These are phyloP conservation scores for Kuschelorhynchus macadamiae DNA, from an alignment of 2,888 invertebrate species.

Conservation along the genomic window DNA sequence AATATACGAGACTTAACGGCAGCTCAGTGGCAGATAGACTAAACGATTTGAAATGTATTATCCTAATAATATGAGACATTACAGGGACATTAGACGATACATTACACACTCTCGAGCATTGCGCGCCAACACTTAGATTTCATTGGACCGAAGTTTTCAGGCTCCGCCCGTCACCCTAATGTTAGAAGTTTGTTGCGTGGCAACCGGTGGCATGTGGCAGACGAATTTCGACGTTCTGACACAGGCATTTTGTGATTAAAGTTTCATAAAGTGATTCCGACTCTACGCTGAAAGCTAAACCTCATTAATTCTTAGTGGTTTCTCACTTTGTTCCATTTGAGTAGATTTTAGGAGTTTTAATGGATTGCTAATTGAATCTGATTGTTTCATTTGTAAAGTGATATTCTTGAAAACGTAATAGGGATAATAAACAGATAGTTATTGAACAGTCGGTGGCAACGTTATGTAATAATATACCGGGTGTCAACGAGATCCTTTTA, in stretches of 20 bases:
- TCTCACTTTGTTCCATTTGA: slow-evolving; percentile 50
- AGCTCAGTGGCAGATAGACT: slow-evolving; percentile 66
- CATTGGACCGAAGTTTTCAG: slow-evolving; percentile 62
- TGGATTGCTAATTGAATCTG: slow-evolving; percentile 40
- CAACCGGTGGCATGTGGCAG: slow-evolving; percentile 55
- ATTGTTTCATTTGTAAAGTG: too few species aligned
- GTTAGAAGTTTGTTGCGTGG: slow-evolving; percentile 60
- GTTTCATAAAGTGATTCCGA: slow-evolving; percentile 38
- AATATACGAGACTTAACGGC: slow-evolving; percentile 52
- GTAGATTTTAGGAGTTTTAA: slow-evolving; percentile 40
- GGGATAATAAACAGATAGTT: too few species aligned
- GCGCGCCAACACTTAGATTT: slow-evolving; percentile 60
- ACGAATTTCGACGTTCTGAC: slow-evolving; percentile 59
- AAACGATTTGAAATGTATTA: slow-evolving; percentile 70
- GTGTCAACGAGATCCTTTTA: too few species aligned
- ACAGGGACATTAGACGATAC: slow-evolving; percentile 70
- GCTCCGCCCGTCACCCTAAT: slow-evolving; percentile 62
- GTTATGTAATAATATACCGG: too few species aligned
- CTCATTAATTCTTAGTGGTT: slow-evolving; percentile 44
- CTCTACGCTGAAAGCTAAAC: slow-evolving; percentile 41
- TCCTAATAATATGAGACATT: slow-evolving; percentile 70
- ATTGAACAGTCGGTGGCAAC: too few species aligned
- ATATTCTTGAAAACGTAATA: too few species aligned
- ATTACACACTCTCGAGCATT: slow-evolving; percentile 65
- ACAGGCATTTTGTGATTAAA: slow-evolving; percentile 46